A percentile compares a stretch with the other conserved stretches of the same genome.
These are phyloP conservation scores for Hofmannophila pseudospretella DNA, from an alignment of 2,888 invertebrate species.

Conservation along the genomic window DNA sequence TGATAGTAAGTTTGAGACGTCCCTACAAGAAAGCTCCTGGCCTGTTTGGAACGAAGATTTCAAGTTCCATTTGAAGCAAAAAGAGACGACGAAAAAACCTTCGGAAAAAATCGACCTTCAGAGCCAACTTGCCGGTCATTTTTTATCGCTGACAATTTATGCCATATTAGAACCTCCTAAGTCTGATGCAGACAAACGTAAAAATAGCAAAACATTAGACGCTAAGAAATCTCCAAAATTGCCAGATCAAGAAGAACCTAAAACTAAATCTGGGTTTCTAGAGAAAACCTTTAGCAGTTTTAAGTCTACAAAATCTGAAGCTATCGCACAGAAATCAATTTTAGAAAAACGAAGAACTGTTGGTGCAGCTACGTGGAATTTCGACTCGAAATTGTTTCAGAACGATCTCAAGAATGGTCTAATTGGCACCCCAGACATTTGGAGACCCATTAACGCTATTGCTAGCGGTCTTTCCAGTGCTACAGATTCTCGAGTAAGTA, in stretches of 20 bases:
- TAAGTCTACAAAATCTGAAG: slow-evolving; percentile 63
- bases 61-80: slow-evolving; percentile 80
- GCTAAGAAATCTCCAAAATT: slow-evolving; percentile 51
- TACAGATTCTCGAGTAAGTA: slow-evolving; percentile 74
- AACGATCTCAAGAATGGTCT: slow-evolving; percentile 78
- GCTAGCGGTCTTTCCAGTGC: slow-evolving; percentile 77
- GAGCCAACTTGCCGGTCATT: slow-evolving; percentile 80
- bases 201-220: slow-evolving; percentile 49
- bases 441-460: slow-evolving; percentile 82
- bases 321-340: slow-evolving; percentile 62
- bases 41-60: slow-evolving; percentile 89
- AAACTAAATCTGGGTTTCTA: slow-evolving; percentile 70
- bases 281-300: slow-evolving; percentile 70
- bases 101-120: slow-evolving; percentile 71
- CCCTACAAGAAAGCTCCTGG: slow-evolving; percentile 86
- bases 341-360: slow-evolving; percentile 81
- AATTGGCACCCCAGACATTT: slow-evolving; percentile 83
- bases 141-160: slow-evolving; percentile 83
- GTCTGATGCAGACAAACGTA: slow-evolving; percentile 52
- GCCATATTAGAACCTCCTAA: slow-evolving; percentile 80
- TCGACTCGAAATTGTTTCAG: slow-evolving; percentile 80
- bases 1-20: slow-evolving; percentile 85
- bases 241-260: slow-evolving; percentile 63
- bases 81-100: slow-evolving; percentile 65
- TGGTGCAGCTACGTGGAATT: slow-evolving; percentile 83